phyloP scores from a whole-genome alignment of 2,888 invertebrate genomes.

The Octonoba sinensis region DNA sequence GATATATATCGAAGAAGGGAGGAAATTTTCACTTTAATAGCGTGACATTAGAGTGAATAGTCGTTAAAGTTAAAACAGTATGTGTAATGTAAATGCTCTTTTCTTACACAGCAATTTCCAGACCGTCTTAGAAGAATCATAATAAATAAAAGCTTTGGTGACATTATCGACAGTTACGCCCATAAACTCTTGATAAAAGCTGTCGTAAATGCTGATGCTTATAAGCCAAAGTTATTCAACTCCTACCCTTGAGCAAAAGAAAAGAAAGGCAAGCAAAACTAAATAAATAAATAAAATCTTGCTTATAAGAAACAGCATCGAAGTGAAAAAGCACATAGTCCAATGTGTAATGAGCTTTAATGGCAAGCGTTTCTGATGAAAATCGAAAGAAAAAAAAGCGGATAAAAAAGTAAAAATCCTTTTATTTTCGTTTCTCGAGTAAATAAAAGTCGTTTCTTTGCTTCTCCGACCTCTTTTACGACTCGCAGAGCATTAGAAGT shows the following conservation, averaged over 20 bases:
- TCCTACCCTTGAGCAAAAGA: background rate
- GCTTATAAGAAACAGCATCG: too few relatives aligned
- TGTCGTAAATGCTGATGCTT: slow-evolving; percentile 11
- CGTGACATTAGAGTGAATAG: too few relatives aligned
- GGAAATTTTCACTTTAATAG: too few relatives aligned
- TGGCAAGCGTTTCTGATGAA: background rate
- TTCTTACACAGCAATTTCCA: too few relatives aligned
- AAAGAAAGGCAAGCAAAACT: too few relatives aligned
- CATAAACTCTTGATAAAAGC: slow-evolving; percentile 15
- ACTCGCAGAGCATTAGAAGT: slow-evolving; percentile 15
- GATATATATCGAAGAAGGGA: too few relatives aligned
- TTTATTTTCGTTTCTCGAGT: slow-evolving; percentile 14
- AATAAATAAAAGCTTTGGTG: slow-evolving; percentile 14
- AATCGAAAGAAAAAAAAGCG: slow-evolving; percentile 1
- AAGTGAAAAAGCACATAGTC: slow-evolving; percentile 5
- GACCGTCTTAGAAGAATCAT: too few relatives aligned
- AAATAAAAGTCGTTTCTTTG: slow-evolving; percentile 16
- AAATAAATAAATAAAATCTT: too few relatives aligned
- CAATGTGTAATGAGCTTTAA: slow-evolving; percentile 11
- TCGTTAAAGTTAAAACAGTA: too few relatives aligned
- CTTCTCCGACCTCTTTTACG: slow-evolving; percentile 18
- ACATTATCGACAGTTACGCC: slow-evolving; percentile 2
- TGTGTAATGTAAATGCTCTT: too few relatives aligned
- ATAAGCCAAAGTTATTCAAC: slow-evolving; percentile 1
- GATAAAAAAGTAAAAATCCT: background rate